Evolutionary conservation across 2,888 invertebrate species (phyloP).

Genomic region (Aleiodes alternator): DNA sequence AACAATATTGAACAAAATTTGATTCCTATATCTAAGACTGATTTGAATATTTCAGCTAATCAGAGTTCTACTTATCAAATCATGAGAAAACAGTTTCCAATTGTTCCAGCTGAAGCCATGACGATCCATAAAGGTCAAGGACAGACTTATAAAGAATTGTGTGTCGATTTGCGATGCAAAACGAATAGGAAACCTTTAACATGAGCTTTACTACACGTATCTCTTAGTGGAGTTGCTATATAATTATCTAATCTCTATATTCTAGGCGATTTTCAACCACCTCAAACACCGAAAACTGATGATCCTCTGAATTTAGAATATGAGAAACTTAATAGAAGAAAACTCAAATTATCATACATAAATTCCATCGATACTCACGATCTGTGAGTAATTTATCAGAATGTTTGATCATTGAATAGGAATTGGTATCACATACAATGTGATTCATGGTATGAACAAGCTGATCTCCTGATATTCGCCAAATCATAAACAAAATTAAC

Average conservation of each 20-base stretch:
- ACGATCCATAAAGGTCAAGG: neutral
- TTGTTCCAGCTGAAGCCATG: neutral
- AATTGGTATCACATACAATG: neutral
- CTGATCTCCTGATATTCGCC: neutral
- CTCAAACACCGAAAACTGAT: neutral
- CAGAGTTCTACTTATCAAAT: no score
- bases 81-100: neutral
- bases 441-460: neutral
- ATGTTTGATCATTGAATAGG: neutral
- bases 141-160: neutral
- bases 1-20: neutral
- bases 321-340: neutral
- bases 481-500: neutral
- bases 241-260: slow-evolving; percentile 12
- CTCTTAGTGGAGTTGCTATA: neutral
- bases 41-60: no score
- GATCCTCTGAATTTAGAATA: neutral
- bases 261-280: slow-evolving; percentile 1
- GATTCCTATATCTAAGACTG: neutral
- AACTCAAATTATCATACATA: neutral
- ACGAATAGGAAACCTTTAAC: no score
- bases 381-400: neutral
- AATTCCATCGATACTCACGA: neutral
- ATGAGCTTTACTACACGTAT: no score
- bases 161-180: neutral